A percentile compares a stretch with the other conserved stretches of the same genome.
phyloP scores from a whole-genome alignment of 2,888 invertebrate species.

The Hirudinaria manillensis region DNA sequence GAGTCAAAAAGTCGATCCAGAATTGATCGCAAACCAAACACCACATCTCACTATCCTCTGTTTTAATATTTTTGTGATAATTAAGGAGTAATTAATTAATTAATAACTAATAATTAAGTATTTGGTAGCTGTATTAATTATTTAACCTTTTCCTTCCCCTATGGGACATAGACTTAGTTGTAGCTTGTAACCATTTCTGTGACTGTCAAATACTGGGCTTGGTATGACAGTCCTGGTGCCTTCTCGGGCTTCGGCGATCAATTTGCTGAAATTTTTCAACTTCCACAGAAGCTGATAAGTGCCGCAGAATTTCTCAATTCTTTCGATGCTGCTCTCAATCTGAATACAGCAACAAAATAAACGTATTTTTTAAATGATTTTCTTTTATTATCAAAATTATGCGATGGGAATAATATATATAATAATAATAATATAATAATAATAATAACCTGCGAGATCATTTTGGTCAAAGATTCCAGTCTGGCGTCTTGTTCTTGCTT shows the following conservation, averaged over 20 bases:
- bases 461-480: not conserved
- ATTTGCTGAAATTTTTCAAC: slow-evolving; percentile 27
- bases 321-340: slow-evolving; percentile 25
- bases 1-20: slow-evolving; percentile 86
- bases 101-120: too few relatives aligned
- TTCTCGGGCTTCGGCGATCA: slow-evolving; percentile 19
- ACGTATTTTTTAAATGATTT: not conserved
- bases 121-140: not conserved
- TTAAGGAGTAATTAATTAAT: too few relatives aligned
- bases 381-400: too few relatives aligned
- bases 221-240: slow-evolving; percentile 7
- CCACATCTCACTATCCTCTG: slow-evolving; percentile 72
- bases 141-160: slow-evolving; percentile 28
- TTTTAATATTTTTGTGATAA: too few relatives aligned
- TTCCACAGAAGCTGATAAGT: slow-evolving; percentile 35
- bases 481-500: slow-evolving; percentile 12
- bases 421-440: too few relatives aligned
- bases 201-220: slow-evolving; percentile 35
- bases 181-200: slow-evolving; percentile 35
- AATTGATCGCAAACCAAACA: slow-evolving; percentile 79
- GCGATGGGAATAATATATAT: too few relatives aligned
- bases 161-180: slow-evolving; percentile 34
- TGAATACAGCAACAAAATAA: not conserved
- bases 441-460: slow-evolving; percentile 9
- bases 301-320: slow-evolving; percentile 32